A percentile compares a stretch with the other conserved stretches of the same genome.
Conservation (phyloP, 2,113 vertebrate species). For the Phasianus colchicus region DNA sequence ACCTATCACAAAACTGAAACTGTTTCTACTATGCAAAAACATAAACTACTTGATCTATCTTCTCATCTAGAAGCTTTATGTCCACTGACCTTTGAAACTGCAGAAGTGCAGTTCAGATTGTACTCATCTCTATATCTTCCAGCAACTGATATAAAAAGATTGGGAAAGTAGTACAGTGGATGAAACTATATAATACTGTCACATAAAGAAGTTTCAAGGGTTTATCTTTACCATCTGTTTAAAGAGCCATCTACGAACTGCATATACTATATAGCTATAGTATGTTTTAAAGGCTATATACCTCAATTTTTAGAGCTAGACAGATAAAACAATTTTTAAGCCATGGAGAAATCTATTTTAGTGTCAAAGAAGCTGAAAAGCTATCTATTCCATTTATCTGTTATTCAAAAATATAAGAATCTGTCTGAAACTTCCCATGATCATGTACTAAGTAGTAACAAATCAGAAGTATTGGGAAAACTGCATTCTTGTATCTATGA, state of each 20-base stretch:
- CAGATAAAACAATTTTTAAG: neutral
- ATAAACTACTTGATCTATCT: neutral
- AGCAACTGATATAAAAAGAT: neutral
- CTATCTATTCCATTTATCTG: neutral
- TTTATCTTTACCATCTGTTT: neutral
- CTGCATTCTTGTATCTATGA: neutral
- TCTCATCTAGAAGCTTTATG: neutral
- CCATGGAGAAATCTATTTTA: neutral
- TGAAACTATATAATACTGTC: neutral
- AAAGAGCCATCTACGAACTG: constrained; percentile 16
- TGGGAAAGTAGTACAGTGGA: neutral
- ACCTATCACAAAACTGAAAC: neutral
- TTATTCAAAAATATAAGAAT: neutral
- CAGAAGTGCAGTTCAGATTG: neutral
- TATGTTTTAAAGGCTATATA: neutral
- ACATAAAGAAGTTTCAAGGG: constrained; percentile 11
- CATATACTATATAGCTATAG: neutral
- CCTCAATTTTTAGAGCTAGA: neutral
- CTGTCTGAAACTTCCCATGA: neutral
- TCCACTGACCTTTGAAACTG: neutral
- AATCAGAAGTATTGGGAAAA: neutral
- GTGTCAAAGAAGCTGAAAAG: neutral
- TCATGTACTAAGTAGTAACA: neutral
- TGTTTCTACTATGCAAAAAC: neutral
- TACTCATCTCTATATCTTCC: neutral